Base-by-base conservation (phyloP, 2,888 invertebrate species). In the Notodonta ziczac region DNA sequence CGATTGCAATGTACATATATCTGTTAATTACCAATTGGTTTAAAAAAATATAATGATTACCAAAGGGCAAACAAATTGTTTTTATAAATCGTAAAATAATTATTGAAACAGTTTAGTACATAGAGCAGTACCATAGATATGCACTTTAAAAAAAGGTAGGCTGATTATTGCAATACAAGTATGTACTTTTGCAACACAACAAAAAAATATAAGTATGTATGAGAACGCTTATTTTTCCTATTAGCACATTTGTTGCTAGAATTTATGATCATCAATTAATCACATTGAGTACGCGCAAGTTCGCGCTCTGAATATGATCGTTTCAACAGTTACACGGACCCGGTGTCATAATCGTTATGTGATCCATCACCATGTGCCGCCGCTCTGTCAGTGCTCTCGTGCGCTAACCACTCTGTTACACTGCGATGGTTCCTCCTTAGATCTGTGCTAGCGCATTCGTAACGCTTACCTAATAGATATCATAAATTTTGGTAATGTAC, bases 231-330 rank as follows among this genome's bases (percentile, higher is more conserved):
- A 42, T 12, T 42, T n/a, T n/a, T 46, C 9, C 4, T 10, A n/a
- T 46, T 46, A 46, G 46, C 46, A 12, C 42, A 42, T n/a, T 5
- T 46, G 46, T 46, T 46, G n/a, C 46, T 5, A 46, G 13, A 46
- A 46, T 46, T 46, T 46, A 46, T 46, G 46, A 16, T 50, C 50
- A 16, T 50, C 50, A 16, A 52, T 32, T 13, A 32, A 52, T 52
- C 32, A 52, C 52, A 32, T 5, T 12, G 32, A 52, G 52, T 24
- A 10, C 14, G 32, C 32, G 3, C 24, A 6, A 52, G 8, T 51
- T 51, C 13, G n/a, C 32, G 52, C 52, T 52, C 52, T 24, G 24
- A 52, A 52, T 32, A 32, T 52, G 13, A 32, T 32, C 16, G 9
- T 32, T 52, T 10, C 52, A 32, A 32, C 52, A 52, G 8, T 9